Evolutionary conservation across 2,113 vertebrate species (phyloP).

Genomic region (Vulpes vulpes): DNA sequence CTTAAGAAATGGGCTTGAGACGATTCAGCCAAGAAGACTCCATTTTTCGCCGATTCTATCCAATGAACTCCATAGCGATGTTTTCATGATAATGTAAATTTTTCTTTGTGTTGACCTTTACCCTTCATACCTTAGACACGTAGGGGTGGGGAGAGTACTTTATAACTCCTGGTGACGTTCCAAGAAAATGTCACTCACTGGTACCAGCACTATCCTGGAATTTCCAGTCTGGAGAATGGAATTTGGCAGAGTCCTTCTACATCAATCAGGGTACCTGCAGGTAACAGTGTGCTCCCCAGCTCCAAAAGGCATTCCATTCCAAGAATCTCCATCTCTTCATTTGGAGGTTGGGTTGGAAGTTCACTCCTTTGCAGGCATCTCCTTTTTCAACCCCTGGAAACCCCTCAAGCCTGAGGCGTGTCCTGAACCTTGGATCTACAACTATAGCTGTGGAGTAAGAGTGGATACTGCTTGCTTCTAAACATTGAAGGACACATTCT

Average conservation of each 20-base stretch:
- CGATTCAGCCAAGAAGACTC: not conserved
- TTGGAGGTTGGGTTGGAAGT: not conserved
- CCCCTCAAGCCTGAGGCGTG: not conserved
- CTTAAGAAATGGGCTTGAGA: accelerated
- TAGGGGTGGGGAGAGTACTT: not conserved
- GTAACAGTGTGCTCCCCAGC: not conserved
- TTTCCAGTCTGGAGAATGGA: not conserved
- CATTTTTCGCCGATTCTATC: not conserved
- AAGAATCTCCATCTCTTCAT: not conserved
- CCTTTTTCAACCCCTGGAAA: not conserved
- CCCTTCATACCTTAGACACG: not conserved
- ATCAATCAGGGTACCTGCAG: conserved; percentile 58
- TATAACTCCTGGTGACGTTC: conserved; percentile 59
- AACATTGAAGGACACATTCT: too few relatives aligned
- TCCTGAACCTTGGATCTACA: not conserved
- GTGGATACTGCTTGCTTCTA: not conserved
- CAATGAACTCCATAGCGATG: not conserved
- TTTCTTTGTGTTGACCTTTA: not conserved
- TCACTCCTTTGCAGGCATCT: not conserved
- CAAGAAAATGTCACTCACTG: conserved; percentile 70
- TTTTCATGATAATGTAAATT: not conserved
- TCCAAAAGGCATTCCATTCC: not conserved
- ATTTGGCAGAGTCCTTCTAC: conserved; percentile 22
- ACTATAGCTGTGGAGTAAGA: not conserved
- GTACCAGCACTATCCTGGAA: conserved; percentile 39